Percentiles rank a stretch among this genome's conserved stretches.
Conservation (phyloP, 92 coral and sea anemone species). For the Paramuricea clavata region DNA sequence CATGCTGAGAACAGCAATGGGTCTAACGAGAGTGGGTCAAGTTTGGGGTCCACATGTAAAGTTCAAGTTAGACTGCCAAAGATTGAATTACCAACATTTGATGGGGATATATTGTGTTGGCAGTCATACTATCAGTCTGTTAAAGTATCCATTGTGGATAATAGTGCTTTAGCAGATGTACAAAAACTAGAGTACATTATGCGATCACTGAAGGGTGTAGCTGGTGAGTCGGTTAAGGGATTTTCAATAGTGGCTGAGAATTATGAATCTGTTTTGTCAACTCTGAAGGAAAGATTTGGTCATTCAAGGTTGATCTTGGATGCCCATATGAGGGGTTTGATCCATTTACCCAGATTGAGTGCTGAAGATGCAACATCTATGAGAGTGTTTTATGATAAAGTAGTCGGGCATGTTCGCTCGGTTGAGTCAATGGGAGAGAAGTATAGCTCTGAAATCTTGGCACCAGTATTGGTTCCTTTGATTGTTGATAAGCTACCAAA, state of each 20-base stretch:
- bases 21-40: no score
- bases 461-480: constrained; percentile 19
- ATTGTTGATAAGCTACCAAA: constrained; percentile 18
- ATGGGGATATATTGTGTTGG: neutral
- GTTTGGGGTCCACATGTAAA: no score
- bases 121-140: constrained; percentile 57
- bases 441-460: constrained; percentile 26
- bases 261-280: constrained; percentile 36
- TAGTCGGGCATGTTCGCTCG: constrained; percentile 39
- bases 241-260: constrained; percentile 36
- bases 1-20: no score
- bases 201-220: constrained; percentile 49
- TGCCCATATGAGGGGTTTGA: constrained; percentile 49
- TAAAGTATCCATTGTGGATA: constrained; percentile 53
- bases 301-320: constrained; percentile 56
- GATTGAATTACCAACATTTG: no score
- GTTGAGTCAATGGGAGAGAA: constrained; percentile 39
- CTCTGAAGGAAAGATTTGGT: constrained; percentile 53
- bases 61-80: no score
- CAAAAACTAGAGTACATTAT: constrained; percentile 54
- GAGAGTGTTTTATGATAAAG: constrained; percentile 51
- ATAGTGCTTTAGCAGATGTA: constrained; percentile 45
- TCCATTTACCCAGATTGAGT: constrained; percentile 5
- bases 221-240: constrained; percentile 51
- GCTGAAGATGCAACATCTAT: constrained; percentile 36